Evolutionary conservation across 2,797 vertebrate species (phyloP).

Genomic region (Fundulus diaphanus): DNA sequence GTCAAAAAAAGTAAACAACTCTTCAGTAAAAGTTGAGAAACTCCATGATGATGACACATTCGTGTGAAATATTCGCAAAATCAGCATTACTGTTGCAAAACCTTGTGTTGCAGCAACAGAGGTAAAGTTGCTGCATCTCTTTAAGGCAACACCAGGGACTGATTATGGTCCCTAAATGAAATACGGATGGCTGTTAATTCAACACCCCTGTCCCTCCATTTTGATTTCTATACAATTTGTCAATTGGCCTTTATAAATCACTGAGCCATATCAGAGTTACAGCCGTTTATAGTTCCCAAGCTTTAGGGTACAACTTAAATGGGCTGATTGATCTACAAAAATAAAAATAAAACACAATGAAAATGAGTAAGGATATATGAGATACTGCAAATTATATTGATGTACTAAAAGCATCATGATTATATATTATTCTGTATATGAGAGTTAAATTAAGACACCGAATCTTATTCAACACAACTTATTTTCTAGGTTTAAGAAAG

Average conservation of each 20-base stretch:
- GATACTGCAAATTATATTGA: conserved; percentile 29
- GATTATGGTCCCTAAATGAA: conserved; percentile 74
- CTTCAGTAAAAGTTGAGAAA: conserved; percentile 56
- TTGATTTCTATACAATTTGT: conserved; percentile 75
- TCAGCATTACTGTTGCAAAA: conserved; percentile 60
- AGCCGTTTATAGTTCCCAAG: conserved; percentile 54
- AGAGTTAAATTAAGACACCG: conserved; percentile 24
- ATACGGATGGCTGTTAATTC: conserved; percentile 73
- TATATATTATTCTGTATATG: background rate
- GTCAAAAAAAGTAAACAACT: conserved; percentile 44
- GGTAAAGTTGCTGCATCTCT: conserved; percentile 50
- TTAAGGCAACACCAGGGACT: conserved; percentile 66
- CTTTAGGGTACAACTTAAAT: conserved; percentile 38
- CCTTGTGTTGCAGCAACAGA: conserved; percentile 44
- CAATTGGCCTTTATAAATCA: conserved; percentile 69
- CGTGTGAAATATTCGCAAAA: conserved; percentile 52
- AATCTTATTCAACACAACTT: background rate
- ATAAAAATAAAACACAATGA: conserved; percentile 5
- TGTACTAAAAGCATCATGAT: conserved; percentile 23
- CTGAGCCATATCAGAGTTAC: conserved; percentile 59
- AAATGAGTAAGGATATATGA: background rate
- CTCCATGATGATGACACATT: conserved; percentile 51
- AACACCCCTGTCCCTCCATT: conserved; percentile 64
- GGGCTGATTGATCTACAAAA: conserved; percentile 25
- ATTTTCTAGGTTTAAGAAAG: conserved; percentile 19